These are phyloP conservation scores for Rhabdornis inornatus DNA, from an alignment of 2,113 vertebrate genomes.

Conservation along the genomic window DNA sequence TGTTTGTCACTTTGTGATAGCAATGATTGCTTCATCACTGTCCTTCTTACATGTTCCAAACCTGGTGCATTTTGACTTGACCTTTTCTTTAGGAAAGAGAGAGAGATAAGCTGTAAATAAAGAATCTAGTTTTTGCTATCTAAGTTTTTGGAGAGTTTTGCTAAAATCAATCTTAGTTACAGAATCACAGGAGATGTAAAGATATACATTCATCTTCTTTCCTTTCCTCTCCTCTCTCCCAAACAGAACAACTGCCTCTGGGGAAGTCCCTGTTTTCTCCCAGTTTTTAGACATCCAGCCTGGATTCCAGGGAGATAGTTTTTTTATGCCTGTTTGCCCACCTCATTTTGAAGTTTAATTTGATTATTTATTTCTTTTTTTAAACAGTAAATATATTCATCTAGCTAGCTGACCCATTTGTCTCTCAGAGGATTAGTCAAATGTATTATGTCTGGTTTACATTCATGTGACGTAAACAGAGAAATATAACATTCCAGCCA, in stretches of 20 bases:
- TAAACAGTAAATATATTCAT: background rate
- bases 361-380: background rate
- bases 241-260: background rate
- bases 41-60: background rate
- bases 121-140: background rate
- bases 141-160: background rate
- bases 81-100: background rate
- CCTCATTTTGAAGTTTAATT: background rate
- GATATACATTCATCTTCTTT: background rate
- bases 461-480: rapidly evolving
- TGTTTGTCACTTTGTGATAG: background rate
- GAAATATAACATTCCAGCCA: background rate
- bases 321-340: background rate
- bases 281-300: background rate
- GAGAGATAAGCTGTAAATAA: background rate
- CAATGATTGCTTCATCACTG: background rate
- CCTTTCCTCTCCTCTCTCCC: background rate
- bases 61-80: background rate
- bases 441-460: background rate
- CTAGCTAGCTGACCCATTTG: background rate
- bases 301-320: background rate
- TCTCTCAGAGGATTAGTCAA: background rate
- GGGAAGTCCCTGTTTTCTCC: background rate
- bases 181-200: background rate
- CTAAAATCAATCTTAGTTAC: background rate